Conservation (phyloP, 2,888 invertebrate species). For the Nebria brevicollis region DNA sequence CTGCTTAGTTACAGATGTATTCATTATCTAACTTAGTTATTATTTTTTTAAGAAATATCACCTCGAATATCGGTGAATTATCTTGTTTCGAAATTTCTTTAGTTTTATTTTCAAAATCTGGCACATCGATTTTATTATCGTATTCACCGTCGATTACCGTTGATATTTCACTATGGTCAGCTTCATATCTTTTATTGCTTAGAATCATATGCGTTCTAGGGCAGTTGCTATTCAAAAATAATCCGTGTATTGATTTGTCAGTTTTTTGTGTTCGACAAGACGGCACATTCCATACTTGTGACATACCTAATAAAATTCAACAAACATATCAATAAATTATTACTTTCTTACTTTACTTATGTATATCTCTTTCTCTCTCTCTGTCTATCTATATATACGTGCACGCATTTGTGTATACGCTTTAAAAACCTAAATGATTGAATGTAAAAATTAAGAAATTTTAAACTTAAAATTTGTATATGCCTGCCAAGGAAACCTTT, state of each 20-base stretch:
- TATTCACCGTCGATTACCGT: constrained; percentile 19
- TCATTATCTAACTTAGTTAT: too few species aligned
- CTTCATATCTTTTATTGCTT: constrained; percentile 21
- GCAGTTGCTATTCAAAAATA: constrained; percentile 29
- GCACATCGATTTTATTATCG: constrained; percentile 20
- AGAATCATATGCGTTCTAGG: constrained; percentile 20
- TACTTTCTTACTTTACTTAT: too few species aligned
- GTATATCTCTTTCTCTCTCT: too few species aligned
- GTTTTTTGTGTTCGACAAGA: constrained; percentile 19
- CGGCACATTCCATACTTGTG: constrained; percentile 15
- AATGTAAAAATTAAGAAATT: too few species aligned
- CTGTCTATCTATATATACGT: too few species aligned
- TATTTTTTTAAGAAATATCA: too few species aligned
- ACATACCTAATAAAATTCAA: background rate
- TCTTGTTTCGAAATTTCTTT: constrained; percentile 19
- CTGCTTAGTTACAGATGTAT: too few species aligned
- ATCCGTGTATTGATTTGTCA: constrained; percentile 30
- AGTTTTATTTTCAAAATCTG: background rate
- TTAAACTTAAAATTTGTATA: too few species aligned
- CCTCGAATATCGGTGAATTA: background rate
- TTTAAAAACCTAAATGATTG: too few species aligned
- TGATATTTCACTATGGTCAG: constrained; percentile 19
- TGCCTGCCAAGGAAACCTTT: too few species aligned
- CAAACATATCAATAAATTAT: background rate
- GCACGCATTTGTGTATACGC: too few species aligned